A percentile compares a stretch with the other conserved stretches of the same genome.
phyloP scores from a whole-genome alignment of 2,888 invertebrate species.

The Ormia ochracea region DNA sequence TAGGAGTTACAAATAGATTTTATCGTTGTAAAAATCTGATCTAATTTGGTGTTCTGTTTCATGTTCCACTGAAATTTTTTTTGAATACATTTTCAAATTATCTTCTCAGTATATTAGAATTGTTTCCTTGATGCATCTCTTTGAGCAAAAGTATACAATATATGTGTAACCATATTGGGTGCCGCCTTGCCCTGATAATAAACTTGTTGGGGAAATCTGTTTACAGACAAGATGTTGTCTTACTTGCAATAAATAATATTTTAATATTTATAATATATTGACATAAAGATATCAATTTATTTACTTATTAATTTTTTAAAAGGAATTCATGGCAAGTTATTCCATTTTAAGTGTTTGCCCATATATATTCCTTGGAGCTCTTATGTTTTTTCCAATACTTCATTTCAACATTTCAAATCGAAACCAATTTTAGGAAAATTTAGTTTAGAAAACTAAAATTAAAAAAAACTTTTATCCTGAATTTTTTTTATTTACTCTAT shows the following conservation, averaged over 20 bases:
- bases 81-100: not conserved
- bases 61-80: not conserved
- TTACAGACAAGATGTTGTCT: slow-evolving; percentile 6
- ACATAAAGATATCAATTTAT: not conserved
- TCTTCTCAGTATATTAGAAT: slow-evolving; percentile 1
- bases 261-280: slow-evolving; percentile 4
- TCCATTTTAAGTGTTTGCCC: too few relatives aligned
- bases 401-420: too few relatives aligned
- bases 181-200: slow-evolving; percentile 50
- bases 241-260: not conserved
- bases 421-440: too few relatives aligned
- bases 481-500: too few relatives aligned
- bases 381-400: too few relatives aligned
- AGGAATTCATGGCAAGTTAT: too few relatives aligned
- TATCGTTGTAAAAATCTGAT: slow-evolving; percentile 52
- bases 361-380: too few relatives aligned
- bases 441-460: too few relatives aligned
- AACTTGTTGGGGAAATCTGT: slow-evolving; percentile 45
- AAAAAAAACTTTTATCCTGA: too few relatives aligned
- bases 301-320: not conserved
- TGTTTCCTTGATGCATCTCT: slow-evolving; percentile 42
- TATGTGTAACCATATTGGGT: slow-evolving; percentile 53
- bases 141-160: slow-evolving; percentile 45
- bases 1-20: slow-evolving; percentile 39
- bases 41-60: slow-evolving; percentile 38